Base-by-base conservation (phyloP, 1,140 invertebrate species). In the Chironomus tepperi region DNA sequence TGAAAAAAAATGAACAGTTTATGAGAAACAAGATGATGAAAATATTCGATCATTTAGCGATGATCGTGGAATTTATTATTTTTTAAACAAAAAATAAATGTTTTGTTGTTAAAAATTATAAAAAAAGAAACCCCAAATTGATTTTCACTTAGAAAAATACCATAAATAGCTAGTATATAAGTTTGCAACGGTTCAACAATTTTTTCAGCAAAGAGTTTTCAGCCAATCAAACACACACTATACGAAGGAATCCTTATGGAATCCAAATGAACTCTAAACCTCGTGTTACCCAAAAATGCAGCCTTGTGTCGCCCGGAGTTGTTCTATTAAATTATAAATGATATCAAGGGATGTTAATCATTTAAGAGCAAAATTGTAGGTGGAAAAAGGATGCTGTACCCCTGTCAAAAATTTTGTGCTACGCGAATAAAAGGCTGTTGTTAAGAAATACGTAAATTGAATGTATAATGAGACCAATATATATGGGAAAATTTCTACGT, bases 31-130 rank as follows among this genome's bases (percentile, higher is more conserved):
- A 15, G 47, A 57, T n/a, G n/a, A 57, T 12, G n/a, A 57, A 57
- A 57, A n/a, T 57, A 57, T 57, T 70, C 65, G 65, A 70, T 70
- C 65, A 70, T 70, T 70, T 21, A 10, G 18, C n/a, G n/a, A 18
- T 70, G 65, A 70, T 70, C 65, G 65, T 70, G 65, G 65, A 70
- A 70, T 70, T 70, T 70, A 70, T 70, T 70, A 70, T 70, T 70
- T 70, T 70, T 70, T 70, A 70, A 70, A 70, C 74, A 73, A 74
- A 75, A 75, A 75, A 75, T 75, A 75, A 75, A 75, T 75, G 75
- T 75, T 75, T 75, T 75, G 75, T 75, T 75, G 75, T 75, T 75
- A 75, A 74, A 75, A 75, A 75, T 74, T 75, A 73, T 73, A 15
- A 73, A 73, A n/a, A 73, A 73, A 73, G 16, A 73, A 73, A 43